Evolutionary conservation across 2,888 invertebrate species (phyloP), one percentile per base, ranked within the genome.

Genomic region (Omphaloscelis lunosa): DNA sequence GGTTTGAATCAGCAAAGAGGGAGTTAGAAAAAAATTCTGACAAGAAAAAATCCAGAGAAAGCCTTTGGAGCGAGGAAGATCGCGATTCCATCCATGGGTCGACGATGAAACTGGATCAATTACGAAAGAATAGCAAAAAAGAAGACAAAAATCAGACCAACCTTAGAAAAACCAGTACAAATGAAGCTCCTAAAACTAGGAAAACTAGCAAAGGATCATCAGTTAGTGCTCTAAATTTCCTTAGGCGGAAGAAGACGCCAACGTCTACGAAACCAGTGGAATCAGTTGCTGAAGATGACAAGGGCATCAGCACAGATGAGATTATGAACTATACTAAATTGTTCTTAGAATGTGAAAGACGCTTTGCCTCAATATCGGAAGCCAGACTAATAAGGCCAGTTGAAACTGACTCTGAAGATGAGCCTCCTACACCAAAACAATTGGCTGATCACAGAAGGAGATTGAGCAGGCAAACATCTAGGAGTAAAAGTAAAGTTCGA

Each of bases 41-140:
- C 63, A 96, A 95, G 84, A 96, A 95, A 84, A 97, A 97, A 80
- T 97, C 97, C 0, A 94, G 95, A 80, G 96, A 96, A 82, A 96
- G 96, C 70, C 93, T 96, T n/a, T 96, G 95, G 95, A 96, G 96
- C 74, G 96, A 96, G 86, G 96, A 96, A 87, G 96, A 96, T 75
- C 93, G 93, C 79, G 97, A 97, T 76, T 96, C 96, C 2, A 93
- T 96, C 65, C 93, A 95, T 51, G 96, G 95, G 1, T 96, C 95
- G 0, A 91, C 92, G 51, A 92, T 94, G 82, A 94, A 95, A 88
- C 86, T 96, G 3, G 94, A 96, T 77, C 94, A 94, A 75, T 89
- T 92, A 12, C 94, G 94, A 75, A 96, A 96, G 82, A 95, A 94
- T 76, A 95, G 94, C 79, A 96, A 94, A 82, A 96, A 96, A 82